Percentiles rank a stretch among this genome's conserved stretches.
phyloP scores from a whole-genome alignment of 1,140 invertebrate species.

The Conopomorpha cramerella region DNA sequence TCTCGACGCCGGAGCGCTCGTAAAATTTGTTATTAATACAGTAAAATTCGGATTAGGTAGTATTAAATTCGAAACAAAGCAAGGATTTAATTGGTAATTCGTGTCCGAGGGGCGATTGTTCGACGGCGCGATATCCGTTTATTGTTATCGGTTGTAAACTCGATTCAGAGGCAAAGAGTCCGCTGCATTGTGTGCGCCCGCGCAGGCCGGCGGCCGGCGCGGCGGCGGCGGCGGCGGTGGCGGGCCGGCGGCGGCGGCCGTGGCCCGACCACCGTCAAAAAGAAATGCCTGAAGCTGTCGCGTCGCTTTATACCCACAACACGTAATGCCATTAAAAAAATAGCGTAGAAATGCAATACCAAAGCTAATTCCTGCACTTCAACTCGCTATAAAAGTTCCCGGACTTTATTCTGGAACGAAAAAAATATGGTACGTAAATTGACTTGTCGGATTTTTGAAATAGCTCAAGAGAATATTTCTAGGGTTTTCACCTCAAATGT shows the following conservation, averaged over 20 bases:
- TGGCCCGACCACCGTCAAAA: no score
- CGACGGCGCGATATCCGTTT: conserved; percentile 26
- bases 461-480: no score
- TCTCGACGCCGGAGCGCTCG: conserved; percentile 24
- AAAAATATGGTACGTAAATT: no score
- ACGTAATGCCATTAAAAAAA: no score
- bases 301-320: no score
- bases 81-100: conserved; percentile 51
- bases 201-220: conserved; percentile 22
- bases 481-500: no score
- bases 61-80: conserved; percentile 56
- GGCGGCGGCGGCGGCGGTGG: conserved; percentile 22
- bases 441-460: no score
- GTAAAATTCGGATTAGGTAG: conserved; percentile 53
- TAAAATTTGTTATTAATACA: conserved; percentile 57
- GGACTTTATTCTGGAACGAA: no score
- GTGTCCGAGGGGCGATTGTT: conserved; percentile 25
- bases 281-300: no score
- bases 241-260: no score
- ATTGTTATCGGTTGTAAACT: conserved; percentile 45
- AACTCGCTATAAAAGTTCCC: neutral
- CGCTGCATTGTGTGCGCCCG: conserved; percentile 4
- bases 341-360: no score
- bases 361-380: no score
- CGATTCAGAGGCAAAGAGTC: conserved; percentile 10